Conservation (phyloP, 2,888 invertebrate species). For the Pheosia gnoma region DNA sequence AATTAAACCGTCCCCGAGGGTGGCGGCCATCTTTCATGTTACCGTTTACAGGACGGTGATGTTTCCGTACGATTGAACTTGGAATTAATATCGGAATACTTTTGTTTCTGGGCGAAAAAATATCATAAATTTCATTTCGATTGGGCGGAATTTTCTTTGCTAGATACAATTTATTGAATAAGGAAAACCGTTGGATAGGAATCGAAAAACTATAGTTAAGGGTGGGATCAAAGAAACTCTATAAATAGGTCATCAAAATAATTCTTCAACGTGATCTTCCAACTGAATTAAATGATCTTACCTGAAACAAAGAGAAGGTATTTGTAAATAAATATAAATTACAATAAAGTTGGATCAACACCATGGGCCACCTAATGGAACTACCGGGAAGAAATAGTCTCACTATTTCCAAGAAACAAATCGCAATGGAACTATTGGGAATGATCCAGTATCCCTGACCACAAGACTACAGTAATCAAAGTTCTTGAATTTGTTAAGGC, state of each 20-base stretch:
- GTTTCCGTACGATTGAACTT: slow-evolving; percentile 17
- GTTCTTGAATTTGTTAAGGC: too few species aligned
- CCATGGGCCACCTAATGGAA: too few species aligned
- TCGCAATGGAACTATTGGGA: too few species aligned
- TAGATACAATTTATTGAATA: neutral
- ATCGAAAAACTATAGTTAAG: too few species aligned
- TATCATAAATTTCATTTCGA: neutral
- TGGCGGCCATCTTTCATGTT: slow-evolving; percentile 31
- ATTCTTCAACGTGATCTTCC: neutral
- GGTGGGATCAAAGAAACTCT: neutral
- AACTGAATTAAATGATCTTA: slow-evolving; percentile 9
- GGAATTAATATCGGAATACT: slow-evolving; percentile 15
- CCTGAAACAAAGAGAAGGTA: slow-evolving; percentile 28
- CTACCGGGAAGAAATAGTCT: too few species aligned
- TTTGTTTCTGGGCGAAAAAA: slow-evolving; percentile 14
- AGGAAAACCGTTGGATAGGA: neutral
- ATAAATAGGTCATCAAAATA: too few species aligned
- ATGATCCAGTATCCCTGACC: too few species aligned
- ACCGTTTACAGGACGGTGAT: slow-evolving; percentile 19
- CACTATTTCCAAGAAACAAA: too few species aligned
- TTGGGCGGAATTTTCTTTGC: neutral
- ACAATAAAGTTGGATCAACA: too few species aligned
- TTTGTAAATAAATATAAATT: neutral
- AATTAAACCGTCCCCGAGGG: slow-evolving; percentile 43
- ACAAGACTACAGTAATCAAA: too few species aligned